Conservation (phyloP, 2,888 invertebrate species). For the Mactromeris polynyma region DNA sequence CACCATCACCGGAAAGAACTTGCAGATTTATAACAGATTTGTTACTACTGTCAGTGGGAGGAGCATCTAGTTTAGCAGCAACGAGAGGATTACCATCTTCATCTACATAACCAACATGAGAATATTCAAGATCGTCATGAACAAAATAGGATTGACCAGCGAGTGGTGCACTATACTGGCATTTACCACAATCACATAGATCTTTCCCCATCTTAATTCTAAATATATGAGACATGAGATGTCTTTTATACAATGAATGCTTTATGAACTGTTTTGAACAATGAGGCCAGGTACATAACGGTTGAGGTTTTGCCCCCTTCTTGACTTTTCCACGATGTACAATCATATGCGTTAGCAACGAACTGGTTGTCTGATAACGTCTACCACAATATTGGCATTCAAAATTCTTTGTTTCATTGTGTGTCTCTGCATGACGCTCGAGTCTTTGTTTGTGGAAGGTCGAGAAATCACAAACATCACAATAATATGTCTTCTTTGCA, state of each 20-base stretch:
- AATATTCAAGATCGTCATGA: slow-evolving; percentile 14
- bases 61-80: slow-evolving; percentile 13
- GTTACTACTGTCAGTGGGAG: not conserved
- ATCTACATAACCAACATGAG: slow-evolving; percentile 42
- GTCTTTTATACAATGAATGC: slow-evolving; percentile 54
- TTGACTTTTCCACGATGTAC: slow-evolving; percentile 60
- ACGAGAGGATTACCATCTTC: slow-evolving; percentile 36
- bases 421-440: slow-evolving; percentile 62
- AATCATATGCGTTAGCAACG: slow-evolving; percentile 66
- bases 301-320: slow-evolving; percentile 48
- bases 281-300: slow-evolving; percentile 54
- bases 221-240: slow-evolving; percentile 66
- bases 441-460: slow-evolving; percentile 55
- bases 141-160: slow-evolving; percentile 26
- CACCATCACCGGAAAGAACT: slow-evolving; percentile 29
- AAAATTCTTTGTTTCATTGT: slow-evolving; percentile 59
- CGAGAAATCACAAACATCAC: slow-evolving; percentile 59
- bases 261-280: slow-evolving; percentile 61
- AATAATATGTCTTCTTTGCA: slow-evolving; percentile 39
- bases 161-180: slow-evolving; percentile 37
- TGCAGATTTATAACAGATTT: slow-evolving; percentile 13
- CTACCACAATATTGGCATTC: slow-evolving; percentile 59
- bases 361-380: slow-evolving; percentile 64
- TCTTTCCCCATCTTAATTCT: slow-evolving; percentile 62
- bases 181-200: slow-evolving; percentile 62